These are phyloP conservation scores for Crossocerus cetratus DNA, from an alignment of 2,888 invertebrate species.

Conservation along the genomic window DNA sequence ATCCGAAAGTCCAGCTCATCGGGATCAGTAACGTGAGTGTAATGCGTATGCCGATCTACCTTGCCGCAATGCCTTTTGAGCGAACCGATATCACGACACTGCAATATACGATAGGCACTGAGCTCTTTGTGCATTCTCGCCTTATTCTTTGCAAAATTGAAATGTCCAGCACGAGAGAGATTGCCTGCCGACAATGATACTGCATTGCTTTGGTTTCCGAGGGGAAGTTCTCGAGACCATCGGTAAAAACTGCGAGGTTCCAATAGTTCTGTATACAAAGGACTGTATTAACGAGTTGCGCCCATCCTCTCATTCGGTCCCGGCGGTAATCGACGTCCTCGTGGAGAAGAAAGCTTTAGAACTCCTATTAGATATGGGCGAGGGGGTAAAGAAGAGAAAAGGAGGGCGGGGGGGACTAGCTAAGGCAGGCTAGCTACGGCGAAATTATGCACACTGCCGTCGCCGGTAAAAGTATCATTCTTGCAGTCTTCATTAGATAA, in stretches of 20 bases:
- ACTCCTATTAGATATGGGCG: not conserved
- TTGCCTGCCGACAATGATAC: too few relatives aligned
- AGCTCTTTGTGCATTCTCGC: not conserved
- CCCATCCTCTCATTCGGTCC: too few relatives aligned
- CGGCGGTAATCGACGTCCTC: too few relatives aligned
- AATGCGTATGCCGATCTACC: slow-evolving; percentile 19
- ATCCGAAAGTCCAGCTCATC: slow-evolving; percentile 37
- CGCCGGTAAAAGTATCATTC: not conserved
- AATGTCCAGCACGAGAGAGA: not conserved
- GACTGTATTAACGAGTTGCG: too few relatives aligned
- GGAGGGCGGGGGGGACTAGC: too few relatives aligned
- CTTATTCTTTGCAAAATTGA: not conserved
- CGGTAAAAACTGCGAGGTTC: too few relatives aligned
- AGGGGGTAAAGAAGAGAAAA: too few relatives aligned
- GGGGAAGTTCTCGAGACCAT: too few relatives aligned
- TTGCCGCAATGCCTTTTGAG: slow-evolving; percentile 19
- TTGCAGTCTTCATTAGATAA: slow-evolving; percentile 3
- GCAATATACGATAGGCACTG: not conserved
- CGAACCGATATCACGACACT: not conserved
- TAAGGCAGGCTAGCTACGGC: too few relatives aligned
- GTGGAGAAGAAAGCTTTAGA: not conserved
- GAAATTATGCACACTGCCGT: slow-evolving; percentile 5
- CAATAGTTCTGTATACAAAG: too few relatives aligned
- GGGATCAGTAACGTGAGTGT: slow-evolving; percentile 46
- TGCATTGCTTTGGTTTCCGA: too few relatives aligned